phyloP scores from a whole-genome alignment of 2,888 invertebrate species.

The Polydrusus cervinus region DNA sequence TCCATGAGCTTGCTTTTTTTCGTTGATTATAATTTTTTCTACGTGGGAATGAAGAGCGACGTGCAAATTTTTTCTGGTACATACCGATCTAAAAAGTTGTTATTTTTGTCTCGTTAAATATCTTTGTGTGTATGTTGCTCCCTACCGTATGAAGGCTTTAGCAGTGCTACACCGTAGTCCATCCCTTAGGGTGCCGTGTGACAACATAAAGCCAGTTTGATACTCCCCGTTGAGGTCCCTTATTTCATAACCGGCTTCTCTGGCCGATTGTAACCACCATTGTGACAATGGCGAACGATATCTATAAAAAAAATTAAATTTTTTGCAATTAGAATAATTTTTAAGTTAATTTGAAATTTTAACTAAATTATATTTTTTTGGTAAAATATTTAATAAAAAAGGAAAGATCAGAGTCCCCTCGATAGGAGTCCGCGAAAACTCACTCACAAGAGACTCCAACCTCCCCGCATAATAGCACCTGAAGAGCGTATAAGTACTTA shows the following conservation, averaged over 20 bases:
- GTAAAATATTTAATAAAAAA: slow-evolving; percentile 42
- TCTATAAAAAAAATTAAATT: slow-evolving; percentile 62
- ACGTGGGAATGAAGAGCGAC: slow-evolving; percentile 70
- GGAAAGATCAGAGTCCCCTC: slow-evolving; percentile 53
- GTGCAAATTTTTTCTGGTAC: slow-evolving; percentile 80
- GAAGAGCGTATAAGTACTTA: slow-evolving; percentile 47
- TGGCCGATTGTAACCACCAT: slow-evolving; percentile 81
- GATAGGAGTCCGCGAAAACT: neutral
- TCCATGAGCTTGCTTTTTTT: slow-evolving; percentile 78
- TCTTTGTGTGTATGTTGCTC: too few species aligned
- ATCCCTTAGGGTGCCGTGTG: slow-evolving; percentile 85
- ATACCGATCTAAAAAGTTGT: slow-evolving; percentile 71
- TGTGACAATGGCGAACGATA: slow-evolving; percentile 81
- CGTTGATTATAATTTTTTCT: slow-evolving; percentile 79
- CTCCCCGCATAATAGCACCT: slow-evolving; percentile 34
- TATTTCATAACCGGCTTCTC: slow-evolving; percentile 81
- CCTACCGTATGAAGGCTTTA: slow-evolving; percentile 82
- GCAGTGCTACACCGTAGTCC: slow-evolving; percentile 89
- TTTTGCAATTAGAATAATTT: too few species aligned
- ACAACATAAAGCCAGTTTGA: slow-evolving; percentile 86
- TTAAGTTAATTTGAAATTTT: too few species aligned
- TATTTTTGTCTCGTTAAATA: too few species aligned
- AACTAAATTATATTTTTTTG: neutral
- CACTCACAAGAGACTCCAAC: slow-evolving; percentile 51
- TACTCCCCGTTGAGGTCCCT: slow-evolving; percentile 84